These are phyloP conservation scores for Hipparchia sbordonii DNA, from an alignment of 2,888 invertebrate species.

Conservation along the genomic window DNA sequence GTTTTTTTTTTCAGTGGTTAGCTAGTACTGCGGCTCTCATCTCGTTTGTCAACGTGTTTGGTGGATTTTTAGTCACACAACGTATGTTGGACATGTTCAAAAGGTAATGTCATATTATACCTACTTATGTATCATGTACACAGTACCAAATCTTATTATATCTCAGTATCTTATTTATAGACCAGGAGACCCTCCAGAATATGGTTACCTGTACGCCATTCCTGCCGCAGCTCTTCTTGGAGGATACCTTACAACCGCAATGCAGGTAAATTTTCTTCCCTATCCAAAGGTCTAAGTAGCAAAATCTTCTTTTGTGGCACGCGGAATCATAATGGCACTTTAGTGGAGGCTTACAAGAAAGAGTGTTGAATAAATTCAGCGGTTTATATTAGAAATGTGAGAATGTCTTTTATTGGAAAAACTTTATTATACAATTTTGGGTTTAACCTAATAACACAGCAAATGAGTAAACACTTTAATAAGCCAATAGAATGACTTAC, in stretches of 20 bases:
- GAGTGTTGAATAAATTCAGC: no score
- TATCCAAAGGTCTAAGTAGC: no score
- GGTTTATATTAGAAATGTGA: no score
- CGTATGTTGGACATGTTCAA: slow-evolving; percentile 97
- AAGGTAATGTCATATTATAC: slow-evolving; percentile 72
- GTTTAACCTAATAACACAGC: no score
- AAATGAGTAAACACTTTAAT: no score
- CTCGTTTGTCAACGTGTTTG: slow-evolving; percentile 95
- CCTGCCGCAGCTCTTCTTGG: slow-evolving; percentile 89
- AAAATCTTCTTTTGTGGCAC: no score
- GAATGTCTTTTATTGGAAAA: no score
- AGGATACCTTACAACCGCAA: slow-evolving; percentile 85
- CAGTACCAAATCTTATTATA: background rate
- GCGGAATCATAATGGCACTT: no score
- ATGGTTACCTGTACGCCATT: slow-evolving; percentile 90
- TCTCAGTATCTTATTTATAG: slow-evolving; percentile 51
- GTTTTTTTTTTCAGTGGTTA: slow-evolving; percentile 77
- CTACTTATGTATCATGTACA: background rate
- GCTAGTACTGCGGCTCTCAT: slow-evolving; percentile 93
- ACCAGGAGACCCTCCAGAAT: slow-evolving; percentile 93
- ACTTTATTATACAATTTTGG: no score
- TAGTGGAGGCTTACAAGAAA: no score
- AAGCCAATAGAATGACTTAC: no score
- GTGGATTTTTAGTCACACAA: slow-evolving; percentile 94
- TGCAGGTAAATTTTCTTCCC: slow-evolving; percentile 63